These are phyloP conservation scores for Crypturellus undulatus DNA, from an alignment of 2,113 vertebrate species.

Conservation along the genomic window DNA sequence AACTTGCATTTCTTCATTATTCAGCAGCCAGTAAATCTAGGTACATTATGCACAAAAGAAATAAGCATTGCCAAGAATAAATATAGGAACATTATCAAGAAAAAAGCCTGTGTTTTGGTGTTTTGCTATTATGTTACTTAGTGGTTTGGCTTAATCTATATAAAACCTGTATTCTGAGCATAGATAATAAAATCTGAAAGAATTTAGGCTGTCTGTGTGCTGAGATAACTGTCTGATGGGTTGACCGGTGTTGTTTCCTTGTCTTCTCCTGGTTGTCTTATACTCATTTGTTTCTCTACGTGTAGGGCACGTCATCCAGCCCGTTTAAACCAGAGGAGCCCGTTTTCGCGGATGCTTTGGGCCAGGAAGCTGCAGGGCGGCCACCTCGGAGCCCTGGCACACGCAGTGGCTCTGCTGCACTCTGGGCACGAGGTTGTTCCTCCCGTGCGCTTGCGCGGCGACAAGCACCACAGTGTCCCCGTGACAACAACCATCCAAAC, in stretches of 20 bases:
- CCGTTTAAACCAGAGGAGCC: background rate
- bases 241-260: background rate
- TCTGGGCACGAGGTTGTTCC: rapidly evolving
- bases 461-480: background rate
- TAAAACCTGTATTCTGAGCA: background rate
- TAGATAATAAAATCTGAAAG: background rate
- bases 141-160: background rate
- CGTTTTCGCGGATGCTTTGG: background rate
- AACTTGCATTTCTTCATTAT: background rate
- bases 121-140: background rate
- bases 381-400: too few species aligned
- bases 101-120: background rate
- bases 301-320: background rate
- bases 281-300: background rate
- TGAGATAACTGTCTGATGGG: background rate
- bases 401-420: background rate
- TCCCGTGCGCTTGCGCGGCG: background rate
- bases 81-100: background rate
- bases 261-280: background rate
- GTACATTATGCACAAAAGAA: background rate
- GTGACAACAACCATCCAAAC: background rate
- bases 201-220: background rate
- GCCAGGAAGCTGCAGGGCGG: background rate
- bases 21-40: slow-evolving; percentile 1
- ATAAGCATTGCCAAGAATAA: background rate